Base-by-base conservation (phyloP, 1,140 invertebrate species). In the Orussus abietinus region DNA sequence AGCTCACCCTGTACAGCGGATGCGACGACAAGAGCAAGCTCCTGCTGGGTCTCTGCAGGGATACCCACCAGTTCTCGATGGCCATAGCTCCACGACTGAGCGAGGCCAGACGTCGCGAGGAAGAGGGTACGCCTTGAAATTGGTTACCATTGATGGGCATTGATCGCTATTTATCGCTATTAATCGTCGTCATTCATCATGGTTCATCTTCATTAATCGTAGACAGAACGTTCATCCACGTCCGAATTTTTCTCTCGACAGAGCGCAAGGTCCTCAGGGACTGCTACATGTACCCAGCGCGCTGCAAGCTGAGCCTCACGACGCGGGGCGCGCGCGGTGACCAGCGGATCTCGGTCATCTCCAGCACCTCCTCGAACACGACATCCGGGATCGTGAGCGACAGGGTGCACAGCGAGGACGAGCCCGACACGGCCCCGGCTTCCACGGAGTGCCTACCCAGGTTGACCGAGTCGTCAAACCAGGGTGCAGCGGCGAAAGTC, bases 341-440 rank as follows among this genome's bases (percentile, higher is more conserved):
- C 67, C 89, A 92, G 63, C 77, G 90, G 47, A 86, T 91, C 58
- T 96, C 92, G 12, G 87, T 95, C 9, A 91, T 95, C 58, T 93
- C 90, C 31, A 88, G 81, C 60, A 90, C 89, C 21, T 94, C 90
- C 44, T 95, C 92, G 3, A 95, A 94, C 58, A 95, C 92, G 22
- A 95, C 92, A 3, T 94, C 91, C 4, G 92, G 92, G 31, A 95
- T 96, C 45, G 92, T 94, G 6, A 95, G 91, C 63, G 92, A 96
- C 67, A 80, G 90, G 47, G 89, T 95, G 32, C 90, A 93, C 65
- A 94, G 90, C 36, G 85, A 95, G 69, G 91, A 95, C 66, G 91
- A 94, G 68, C 76, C 89, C 42, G 89, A 92, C 72, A 88, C 58
- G 51, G 78, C 53, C 48, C 80, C 57, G 59, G 80, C 42, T 56